Percentiles rank a stretch among this genome's conserved stretches.
Evolutionary conservation across 2,797 vertebrate genomes (phyloP).

Genomic region (Phrynocephalus vlangalii): DNA sequence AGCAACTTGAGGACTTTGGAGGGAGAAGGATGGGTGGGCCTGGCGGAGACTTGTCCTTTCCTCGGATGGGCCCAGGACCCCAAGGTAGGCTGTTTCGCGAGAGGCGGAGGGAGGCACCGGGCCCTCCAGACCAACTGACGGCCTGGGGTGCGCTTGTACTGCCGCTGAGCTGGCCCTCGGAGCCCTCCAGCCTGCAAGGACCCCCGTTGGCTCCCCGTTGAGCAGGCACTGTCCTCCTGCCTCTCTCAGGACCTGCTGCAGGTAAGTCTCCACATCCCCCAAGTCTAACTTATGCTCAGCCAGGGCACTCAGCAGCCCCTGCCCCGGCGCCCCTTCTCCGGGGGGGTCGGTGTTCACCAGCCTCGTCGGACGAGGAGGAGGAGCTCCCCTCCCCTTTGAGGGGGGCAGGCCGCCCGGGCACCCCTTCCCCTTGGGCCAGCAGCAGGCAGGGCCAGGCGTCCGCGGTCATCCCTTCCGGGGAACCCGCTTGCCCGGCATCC

Average conservation of each 20-base stretch:
- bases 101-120: slow-evolving; percentile 8
- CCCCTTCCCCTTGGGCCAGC: slow-evolving; percentile 72
- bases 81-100: slow-evolving; percentile 57
- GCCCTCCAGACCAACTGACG: slow-evolving; percentile 22
- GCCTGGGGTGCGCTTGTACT: slow-evolving; percentile 38
- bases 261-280: slow-evolving; percentile 72
- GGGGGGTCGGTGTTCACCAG: slow-evolving; percentile 67
- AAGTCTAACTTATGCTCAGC: slow-evolving; percentile 76
- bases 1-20: slow-evolving; percentile 91
- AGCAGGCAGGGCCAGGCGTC: slow-evolving; percentile 82
- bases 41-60: slow-evolving; percentile 71
- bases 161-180: neutral
- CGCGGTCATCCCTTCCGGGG: slow-evolving; percentile 81
- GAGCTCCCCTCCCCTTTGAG: slow-evolving; percentile 63
- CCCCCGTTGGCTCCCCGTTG: slow-evolving; percentile 17
- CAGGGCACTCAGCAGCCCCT: slow-evolving; percentile 72
- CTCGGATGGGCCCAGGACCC: slow-evolving; percentile 71
- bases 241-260: slow-evolving; percentile 74
- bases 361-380: slow-evolving; percentile 47
- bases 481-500: slow-evolving; percentile 65
- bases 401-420: slow-evolving; percentile 16
- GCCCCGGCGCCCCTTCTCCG: slow-evolving; percentile 56
- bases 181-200: neutral
- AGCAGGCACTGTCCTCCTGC: slow-evolving; percentile 57
- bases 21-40: slow-evolving; percentile 85